phyloP scores from a whole-genome alignment of 2,113 vertebrate genomes.

The Tauraco erythrolophus region DNA sequence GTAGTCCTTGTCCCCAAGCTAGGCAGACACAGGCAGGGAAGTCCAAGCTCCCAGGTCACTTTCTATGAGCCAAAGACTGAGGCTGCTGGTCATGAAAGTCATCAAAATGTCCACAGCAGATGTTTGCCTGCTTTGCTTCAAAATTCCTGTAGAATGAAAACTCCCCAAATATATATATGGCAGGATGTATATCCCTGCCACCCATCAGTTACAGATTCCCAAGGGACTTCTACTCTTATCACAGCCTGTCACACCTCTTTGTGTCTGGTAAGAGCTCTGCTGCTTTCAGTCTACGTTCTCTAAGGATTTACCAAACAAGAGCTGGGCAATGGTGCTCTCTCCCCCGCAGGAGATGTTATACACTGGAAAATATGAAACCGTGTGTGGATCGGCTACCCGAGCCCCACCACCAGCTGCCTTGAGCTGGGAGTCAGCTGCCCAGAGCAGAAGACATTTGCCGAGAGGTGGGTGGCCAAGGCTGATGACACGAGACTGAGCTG shows the following conservation, averaged over 20 bases:
- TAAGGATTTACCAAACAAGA: background rate
- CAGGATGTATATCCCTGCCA: background rate
- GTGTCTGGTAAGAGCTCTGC: background rate
- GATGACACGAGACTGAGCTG: background rate
- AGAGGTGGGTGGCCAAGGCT: background rate
- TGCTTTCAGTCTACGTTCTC: background rate
- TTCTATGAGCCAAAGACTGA: background rate
- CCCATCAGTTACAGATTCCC: background rate
- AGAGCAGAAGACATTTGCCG: background rate
- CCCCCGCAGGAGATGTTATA: accelerated
- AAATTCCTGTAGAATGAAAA: background rate
- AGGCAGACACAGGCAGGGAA: background rate
- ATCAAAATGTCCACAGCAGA: background rate
- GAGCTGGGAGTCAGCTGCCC: background rate
- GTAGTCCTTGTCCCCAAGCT: background rate
- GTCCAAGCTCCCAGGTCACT: background rate
- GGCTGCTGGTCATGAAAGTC: background rate
- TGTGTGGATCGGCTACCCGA: accelerated
- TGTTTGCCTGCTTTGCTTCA: background rate
- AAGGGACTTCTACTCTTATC: background rate
- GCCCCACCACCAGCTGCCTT: background rate
- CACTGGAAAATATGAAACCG: background rate
- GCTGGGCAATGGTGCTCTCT: background rate
- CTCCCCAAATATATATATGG: background rate
- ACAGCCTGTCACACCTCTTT: background rate